These are phyloP conservation scores for Sciurus carolinensis DNA, from an alignment of 2,797 vertebrate species.

Conservation along the genomic window DNA sequence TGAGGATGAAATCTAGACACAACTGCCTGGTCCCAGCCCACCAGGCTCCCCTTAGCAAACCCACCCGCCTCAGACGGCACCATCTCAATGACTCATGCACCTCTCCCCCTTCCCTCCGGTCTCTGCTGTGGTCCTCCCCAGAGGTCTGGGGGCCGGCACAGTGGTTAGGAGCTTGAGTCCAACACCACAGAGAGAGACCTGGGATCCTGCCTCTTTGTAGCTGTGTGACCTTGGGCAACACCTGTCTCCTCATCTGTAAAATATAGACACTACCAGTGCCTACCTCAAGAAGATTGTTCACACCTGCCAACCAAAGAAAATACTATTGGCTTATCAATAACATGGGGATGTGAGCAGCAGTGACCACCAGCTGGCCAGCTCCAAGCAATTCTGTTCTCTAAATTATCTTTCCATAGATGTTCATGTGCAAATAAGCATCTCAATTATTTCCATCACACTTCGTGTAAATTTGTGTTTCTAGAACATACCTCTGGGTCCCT, in stretches of 20 bases:
- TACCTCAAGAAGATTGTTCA: neutral
- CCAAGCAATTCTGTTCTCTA: neutral
- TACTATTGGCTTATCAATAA: neutral
- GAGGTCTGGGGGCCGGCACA: neutral
- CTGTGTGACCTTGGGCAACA: neutral
- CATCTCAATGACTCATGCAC: too few relatives aligned
- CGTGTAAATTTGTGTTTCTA: neutral
- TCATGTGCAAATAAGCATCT: neutral
- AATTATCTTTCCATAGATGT: neutral
- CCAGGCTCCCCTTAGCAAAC: neutral
- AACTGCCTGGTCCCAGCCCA: neutral
- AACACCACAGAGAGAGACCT: neutral
- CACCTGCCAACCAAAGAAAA: neutral
- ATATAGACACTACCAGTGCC: neutral
- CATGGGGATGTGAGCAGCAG: accelerated
- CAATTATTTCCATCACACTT: neutral
- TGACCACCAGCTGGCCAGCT: neutral
- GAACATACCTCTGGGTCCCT: neutral
- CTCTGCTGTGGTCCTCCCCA: neutral
- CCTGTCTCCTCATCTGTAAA: neutral
- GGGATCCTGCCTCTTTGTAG: neutral
- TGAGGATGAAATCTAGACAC: neutral
- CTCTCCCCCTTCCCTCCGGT: neutral
- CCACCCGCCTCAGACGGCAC: too few relatives aligned
- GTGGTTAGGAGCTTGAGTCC: neutral